Evolutionary conservation across 1,140 invertebrate species (phyloP).

Genomic region (Temnothorax longispinosus): DNA sequence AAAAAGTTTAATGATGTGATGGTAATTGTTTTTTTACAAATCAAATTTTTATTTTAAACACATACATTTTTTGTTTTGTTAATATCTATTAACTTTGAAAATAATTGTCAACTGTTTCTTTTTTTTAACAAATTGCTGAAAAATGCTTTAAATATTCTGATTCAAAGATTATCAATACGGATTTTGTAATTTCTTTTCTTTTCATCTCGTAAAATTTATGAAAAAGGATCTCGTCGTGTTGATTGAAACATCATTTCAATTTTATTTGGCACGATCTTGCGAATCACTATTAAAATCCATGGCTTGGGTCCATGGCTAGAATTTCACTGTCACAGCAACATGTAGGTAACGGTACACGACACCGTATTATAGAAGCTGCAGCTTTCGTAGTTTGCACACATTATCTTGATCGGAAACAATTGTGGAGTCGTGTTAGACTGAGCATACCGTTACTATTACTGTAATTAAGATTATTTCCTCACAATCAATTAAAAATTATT

Average conservation of each 20-base stretch:
- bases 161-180: neutral
- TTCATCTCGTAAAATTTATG: neutral
- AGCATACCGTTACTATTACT: conserved; percentile 42
- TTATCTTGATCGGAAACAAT: conserved; percentile 53
- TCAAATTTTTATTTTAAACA: neutral
- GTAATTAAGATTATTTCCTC: conserved; percentile 55
- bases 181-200: neutral
- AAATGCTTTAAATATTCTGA: neutral
- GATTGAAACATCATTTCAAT: conserved; percentile 66
- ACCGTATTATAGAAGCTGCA: conserved; percentile 74
- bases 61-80: neutral
- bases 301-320: conserved; percentile 83
- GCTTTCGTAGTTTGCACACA: conserved; percentile 82
- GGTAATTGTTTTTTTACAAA: neutral
- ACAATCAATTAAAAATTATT: neutral
- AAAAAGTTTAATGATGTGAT: neutral
- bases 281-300: conserved; percentile 84
- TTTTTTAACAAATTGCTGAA: neutral
- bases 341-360: conserved; percentile 69
- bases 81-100: neutral
- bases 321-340: conserved; percentile 74
- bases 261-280: conserved; percentile 75
- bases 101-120: neutral
- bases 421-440: conserved; percentile 45
- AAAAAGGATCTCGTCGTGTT: conserved; percentile 73